Evolutionary conservation across 2,113 vertebrate species (phyloP), one percentile per base, ranked within the genome.

Genomic region (Gnathonemus echidnorhynchus): DNA sequence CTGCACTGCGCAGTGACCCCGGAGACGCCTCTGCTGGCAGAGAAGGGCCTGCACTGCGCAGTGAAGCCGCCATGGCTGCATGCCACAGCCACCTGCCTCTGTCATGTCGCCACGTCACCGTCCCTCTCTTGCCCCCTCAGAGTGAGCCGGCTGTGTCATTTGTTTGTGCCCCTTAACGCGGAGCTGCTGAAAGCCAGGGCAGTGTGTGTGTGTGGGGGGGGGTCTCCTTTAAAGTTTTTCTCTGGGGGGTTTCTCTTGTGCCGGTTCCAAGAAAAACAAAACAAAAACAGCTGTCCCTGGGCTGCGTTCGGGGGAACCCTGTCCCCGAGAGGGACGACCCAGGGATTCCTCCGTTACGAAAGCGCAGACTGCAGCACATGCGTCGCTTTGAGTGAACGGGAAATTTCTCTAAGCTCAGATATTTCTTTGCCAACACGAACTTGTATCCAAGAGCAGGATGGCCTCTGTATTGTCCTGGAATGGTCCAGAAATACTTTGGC

Each of bases 211-310:
- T 62, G 77, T 86, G 85, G 3, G 15, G 24, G 24, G 49, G 86
- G 86, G 86, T 13, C 86, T 86, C 45, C 24, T 46, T 17, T 52
- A 87, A 52, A 10, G 13, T 87, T 87, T 52, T 13, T 87, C 49
- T 66, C 62, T 66, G n/a, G 27, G 86, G 86, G 7, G n/a, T 53
- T 56, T 87, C 86, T 87, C 86, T 87, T 53, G 84, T 50, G 84
- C n/a, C 31, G 8, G 31, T 53, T 52, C n/a, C 46, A 35, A 88
- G 50, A 88, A 17, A 58, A 88, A 62, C 56, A 88, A 90, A 77
- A 90, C 49, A 84, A 86, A 77, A 91, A 80, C 90, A 91, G 89
- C 90, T 92, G 89, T 90, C 89, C 85, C 42, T 89, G 58, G 24
- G 89, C 88, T 90, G 62, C 35, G n/a, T 85, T 62, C 48, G 89